Base-by-base conservation (phyloP, 2,888 invertebrate species). In the Parapristionchus giblindavisi region DNA sequence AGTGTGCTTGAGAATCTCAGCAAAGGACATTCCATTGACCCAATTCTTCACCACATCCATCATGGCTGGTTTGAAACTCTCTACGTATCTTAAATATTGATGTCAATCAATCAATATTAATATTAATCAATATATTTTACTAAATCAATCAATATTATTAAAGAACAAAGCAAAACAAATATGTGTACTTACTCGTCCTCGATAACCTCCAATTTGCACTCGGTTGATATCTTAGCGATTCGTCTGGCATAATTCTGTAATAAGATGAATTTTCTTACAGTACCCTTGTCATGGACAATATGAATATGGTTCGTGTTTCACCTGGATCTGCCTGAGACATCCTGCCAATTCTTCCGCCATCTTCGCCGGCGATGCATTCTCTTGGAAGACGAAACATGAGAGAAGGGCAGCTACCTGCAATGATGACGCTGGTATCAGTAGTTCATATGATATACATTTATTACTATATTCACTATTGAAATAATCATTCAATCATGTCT, bases 31-130 rank as follows among this genome's bases (percentile, higher is more conserved):
- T 11, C 99, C 99, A 87, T 94, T 94, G 85, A 95, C 93, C 99
- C 99, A 99, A 1, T 94, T 92, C 85, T 93, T 92, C 43, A 99
- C 96, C 0, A 99, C 94, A 89, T 98, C 97, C 97, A 99, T 99
- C 74, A 99, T 91, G 87, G 92, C 94, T 4, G 96, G 95, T 88
- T 94, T 94, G 89, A 99, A 98, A 87, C 92, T 92, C 81, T 94
- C 93, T 6, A 97, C 94, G 89, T 99, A 99, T 32, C 68, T 68
- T 34, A 4, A 34, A 0, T 14, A 32, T 24, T 6, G 1, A 48
- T 14, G n/a, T 36, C 21, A 2, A 36, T 34, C 56, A 56, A 52
- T 52, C 24, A 43, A 63, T 63, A 21, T 6, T n/a, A n/a, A 40
- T 24, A 24, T 17, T 61, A 38, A n/a, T n/a, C n/a, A n/a, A n/a